Evolutionary conservation across 2,797 vertebrate species (phyloP), one percentile per base, ranked within the genome.

Genomic region (Xenopus petersii): DNA sequence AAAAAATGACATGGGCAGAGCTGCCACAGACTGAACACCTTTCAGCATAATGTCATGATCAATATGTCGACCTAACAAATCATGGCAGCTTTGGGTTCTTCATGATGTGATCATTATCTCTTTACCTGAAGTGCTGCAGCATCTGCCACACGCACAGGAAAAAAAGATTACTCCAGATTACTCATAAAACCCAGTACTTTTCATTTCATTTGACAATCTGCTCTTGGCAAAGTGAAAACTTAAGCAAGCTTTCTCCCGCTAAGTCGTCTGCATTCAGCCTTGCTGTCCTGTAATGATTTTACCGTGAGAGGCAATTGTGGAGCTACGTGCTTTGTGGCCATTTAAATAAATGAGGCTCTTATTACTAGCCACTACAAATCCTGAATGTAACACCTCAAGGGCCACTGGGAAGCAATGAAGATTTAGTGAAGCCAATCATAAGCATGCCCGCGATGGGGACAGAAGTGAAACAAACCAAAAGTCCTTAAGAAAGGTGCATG

Each of bases 91-190:
- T 83, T 70, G 78, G 82, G 30, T 82, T 75, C 84, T 85, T 84
- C 86, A 86, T 84, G 84, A 87, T 84, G 84, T 80, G 85, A 87
- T 87, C 85, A 84, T 84, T 84, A 88, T 87, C 84, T 87, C 71
- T 83, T 82, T 75, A 87, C 85, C 86, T 83, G 81, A 82, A 83
- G 84, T 67, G 83, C 80, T 75, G 84, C 83, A 81, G 83, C 84
- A 48, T 80, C 64, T 0, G 67, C 80, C 82, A 80, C 73, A 70
- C 76, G 83, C 81, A 81, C 75, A 80, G 80, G 82, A 80, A 82
- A 73, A 36, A 79, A 42, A 74, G 80, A 80, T 74, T 79, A 79
- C 67, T 81, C 65, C 42, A 68, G n/a, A 79, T 71, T 61, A 4
- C 17, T 61, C 74, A 26, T 64, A n/a, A 80, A 73, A 75, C 2